phyloP scores from a whole-genome alignment of 1,140 invertebrate species.

The Sarcophaga peregrina region DNA sequence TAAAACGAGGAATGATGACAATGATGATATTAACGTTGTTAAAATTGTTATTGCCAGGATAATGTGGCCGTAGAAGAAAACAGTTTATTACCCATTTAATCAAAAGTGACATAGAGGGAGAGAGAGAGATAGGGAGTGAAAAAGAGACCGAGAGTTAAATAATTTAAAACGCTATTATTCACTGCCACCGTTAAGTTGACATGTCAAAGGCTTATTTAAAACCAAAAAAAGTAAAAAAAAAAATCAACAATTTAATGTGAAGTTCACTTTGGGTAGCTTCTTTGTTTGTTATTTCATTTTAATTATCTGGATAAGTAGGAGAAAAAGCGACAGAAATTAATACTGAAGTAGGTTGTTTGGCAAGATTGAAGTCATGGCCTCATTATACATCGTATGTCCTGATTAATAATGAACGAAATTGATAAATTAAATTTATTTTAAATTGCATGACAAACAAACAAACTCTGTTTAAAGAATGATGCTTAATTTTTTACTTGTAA shows the following conservation, averaged over 20 bases:
- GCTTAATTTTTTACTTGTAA: too few species aligned
- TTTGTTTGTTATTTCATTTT: conserved; percentile 1
- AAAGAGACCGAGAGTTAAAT: background rate
- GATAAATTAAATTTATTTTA: too few species aligned
- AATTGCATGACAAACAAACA: too few species aligned
- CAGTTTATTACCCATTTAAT: conserved; percentile 37
- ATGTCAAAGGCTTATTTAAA: conserved; percentile 1
- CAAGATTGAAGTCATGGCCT: too few species aligned
- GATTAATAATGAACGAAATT: too few species aligned
- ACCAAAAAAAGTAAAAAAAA: background rate
- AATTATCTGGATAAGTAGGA: background rate
- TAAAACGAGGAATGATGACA: background rate
- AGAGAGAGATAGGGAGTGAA: background rate
- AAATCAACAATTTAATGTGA: background rate
- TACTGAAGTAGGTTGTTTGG: background rate
- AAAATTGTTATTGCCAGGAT: background rate
- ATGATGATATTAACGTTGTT: background rate
- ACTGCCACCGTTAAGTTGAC: background rate
- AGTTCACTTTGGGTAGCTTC: background rate
- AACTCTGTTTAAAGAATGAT: too few species aligned
- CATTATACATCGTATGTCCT: too few species aligned
- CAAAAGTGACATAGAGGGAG: conserved; percentile 32
- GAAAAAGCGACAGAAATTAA: background rate
- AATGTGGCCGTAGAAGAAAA: background rate
- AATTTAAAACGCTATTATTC: conserved; percentile 2